phyloP scores from a whole-genome alignment of 2,888 invertebrate genomes.

The Syrphus vitripennis region DNA sequence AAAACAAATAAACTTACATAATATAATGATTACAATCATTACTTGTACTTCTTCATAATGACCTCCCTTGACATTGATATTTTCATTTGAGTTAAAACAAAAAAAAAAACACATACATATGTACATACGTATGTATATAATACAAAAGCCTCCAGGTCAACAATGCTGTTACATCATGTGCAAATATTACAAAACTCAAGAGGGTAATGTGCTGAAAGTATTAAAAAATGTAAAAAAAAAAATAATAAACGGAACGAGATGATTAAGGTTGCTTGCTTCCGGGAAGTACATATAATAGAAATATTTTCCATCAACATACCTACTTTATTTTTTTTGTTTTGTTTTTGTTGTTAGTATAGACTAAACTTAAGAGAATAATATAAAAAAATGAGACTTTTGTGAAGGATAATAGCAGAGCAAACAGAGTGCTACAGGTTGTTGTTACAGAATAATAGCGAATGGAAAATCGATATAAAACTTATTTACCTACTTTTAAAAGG shows the following conservation, averaged over 20 bases:
- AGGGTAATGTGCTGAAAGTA: slow-evolving; percentile 49
- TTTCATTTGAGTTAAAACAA: background rate
- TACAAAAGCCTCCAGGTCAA: slow-evolving; percentile 17
- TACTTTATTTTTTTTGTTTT: background rate
- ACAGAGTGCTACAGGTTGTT: slow-evolving; percentile 7
- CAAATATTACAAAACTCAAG: slow-evolving; percentile 50
- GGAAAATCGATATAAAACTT: slow-evolving; percentile 11
- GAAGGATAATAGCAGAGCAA: background rate
- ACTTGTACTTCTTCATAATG: background rate
- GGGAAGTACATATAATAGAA: slow-evolving; percentile 3
- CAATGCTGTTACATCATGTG: slow-evolving; percentile 35
- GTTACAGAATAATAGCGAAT: background rate
- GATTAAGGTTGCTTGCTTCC: slow-evolving; percentile 9
- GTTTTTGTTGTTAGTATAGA: background rate
- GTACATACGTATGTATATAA: background rate
- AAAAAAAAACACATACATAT: background rate
- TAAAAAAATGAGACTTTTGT: background rate
- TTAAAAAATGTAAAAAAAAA: background rate
- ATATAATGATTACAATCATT: slow-evolving; percentile 8
- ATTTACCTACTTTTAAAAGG: background rate
- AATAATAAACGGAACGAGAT: background rate
- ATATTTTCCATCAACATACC: background rate
- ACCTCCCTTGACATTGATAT: slow-evolving; percentile 22
- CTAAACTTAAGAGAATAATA: background rate
- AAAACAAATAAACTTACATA: background rate